These are phyloP conservation scores for Oreochromis spilurus DNA, from an alignment of 2,113 vertebrate species.

Conservation along the genomic window DNA sequence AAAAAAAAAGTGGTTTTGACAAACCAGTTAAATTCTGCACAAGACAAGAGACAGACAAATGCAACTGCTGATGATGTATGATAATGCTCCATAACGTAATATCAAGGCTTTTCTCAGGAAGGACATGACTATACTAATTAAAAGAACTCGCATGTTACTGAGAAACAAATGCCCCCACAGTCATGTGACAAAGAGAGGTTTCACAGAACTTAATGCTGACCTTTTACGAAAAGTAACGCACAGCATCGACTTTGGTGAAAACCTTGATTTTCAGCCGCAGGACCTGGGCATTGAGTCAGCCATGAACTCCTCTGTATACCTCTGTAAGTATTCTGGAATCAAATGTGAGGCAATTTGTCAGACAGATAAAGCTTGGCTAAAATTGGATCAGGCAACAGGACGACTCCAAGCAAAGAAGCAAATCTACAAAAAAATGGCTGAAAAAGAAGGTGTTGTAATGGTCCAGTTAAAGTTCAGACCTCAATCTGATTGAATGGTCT, in stretches of 20 bases:
- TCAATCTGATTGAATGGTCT: neutral
- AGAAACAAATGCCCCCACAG: neutral
- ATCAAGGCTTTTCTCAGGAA: fast-evolving
- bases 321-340: neutral
- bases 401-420: neutral
- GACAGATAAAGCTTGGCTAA: neutral
- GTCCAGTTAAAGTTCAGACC: neutral
- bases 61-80: neutral
- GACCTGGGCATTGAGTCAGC: neutral
- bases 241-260: neutral
- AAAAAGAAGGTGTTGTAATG: neutral
- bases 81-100: neutral
- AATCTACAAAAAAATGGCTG: neutral
- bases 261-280: fast-evolving
- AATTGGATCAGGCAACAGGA: neutral
- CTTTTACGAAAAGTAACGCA: neutral
- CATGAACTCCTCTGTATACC: neutral
- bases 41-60: neutral
- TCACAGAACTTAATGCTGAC: neutral
- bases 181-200: neutral
- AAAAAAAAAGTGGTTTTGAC: neutral
- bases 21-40: neutral
- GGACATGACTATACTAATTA: neutral
- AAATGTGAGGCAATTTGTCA: neutral
- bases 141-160: neutral